Evolutionary conservation across 2,113 vertebrate species (phyloP).

Genomic region (Grallaria varia): DNA sequence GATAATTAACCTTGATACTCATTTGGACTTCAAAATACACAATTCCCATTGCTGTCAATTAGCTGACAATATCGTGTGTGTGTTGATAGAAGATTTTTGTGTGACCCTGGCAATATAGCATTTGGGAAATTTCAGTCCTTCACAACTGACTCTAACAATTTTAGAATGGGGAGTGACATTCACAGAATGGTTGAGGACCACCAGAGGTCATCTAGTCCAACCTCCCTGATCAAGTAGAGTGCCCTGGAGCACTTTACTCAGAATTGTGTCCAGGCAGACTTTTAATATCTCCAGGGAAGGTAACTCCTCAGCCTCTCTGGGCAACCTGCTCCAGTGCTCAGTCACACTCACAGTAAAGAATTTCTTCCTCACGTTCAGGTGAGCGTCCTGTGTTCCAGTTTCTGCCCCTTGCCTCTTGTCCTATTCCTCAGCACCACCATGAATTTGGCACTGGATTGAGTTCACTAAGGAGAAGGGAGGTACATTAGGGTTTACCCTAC

Average conservation of each 20-base stretch:
- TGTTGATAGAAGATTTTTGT: not conserved
- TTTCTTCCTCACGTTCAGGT: not conserved
- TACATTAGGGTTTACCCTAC: not conserved
- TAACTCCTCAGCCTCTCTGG: not conserved
- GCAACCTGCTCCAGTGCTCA: not conserved
- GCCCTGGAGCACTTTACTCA: not conserved
- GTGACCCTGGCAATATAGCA: not conserved
- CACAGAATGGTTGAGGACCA: not conserved
- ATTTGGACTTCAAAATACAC: slow-evolving; percentile 1
- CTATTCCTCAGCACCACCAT: not conserved
- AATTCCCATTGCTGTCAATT: slow-evolving; percentile 49
- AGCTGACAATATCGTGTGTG: not conserved
- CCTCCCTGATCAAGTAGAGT: not conserved
- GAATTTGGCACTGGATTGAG: not conserved
- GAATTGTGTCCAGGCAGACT: not conserved
- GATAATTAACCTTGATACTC: slow-evolving; percentile 62
- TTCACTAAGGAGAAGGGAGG: not conserved
- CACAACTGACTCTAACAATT: not conserved
- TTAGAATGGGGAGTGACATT: not conserved
- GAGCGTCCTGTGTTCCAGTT: not conserved
- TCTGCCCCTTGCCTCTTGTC: not conserved
- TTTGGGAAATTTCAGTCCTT: slow-evolving; percentile 19
- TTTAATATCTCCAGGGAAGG: not conserved
- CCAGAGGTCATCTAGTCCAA: not conserved
- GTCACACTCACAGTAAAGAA: not conserved